These are phyloP conservation scores for Bucco capensis DNA, from an alignment of 2,113 vertebrate species.

Conservation along the genomic window DNA sequence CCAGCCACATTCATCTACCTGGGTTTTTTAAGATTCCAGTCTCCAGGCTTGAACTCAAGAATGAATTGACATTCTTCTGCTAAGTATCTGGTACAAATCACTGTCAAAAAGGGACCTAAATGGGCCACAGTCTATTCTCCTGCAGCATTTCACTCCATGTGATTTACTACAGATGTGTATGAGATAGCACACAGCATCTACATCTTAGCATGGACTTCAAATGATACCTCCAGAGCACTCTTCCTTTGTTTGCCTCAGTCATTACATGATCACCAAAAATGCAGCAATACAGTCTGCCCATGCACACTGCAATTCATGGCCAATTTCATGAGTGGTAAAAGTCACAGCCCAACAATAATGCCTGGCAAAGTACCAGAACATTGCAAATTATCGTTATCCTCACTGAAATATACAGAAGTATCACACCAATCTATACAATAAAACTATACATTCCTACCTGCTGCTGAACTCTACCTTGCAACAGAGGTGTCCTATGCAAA, in stretches of 20 bases:
- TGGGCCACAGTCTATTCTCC: neutral
- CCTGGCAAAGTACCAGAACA: neutral
- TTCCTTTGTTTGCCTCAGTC: neutral
- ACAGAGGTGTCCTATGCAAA: neutral
- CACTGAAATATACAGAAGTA: neutral
- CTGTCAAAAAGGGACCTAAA: neutral
- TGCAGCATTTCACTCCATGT: neutral
- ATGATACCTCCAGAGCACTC: neutral
- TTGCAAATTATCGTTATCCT: neutral
- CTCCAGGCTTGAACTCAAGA: neutral
- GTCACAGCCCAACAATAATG: neutral
- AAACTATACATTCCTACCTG: neutral
- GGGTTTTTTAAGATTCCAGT: neutral
- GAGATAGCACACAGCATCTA: rapidly evolving
- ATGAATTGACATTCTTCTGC: neutral
- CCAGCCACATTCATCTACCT: rapidly evolving
- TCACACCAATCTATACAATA: neutral
- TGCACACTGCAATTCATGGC: neutral
- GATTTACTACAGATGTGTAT: neutral
- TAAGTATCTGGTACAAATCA: rapidly evolving
- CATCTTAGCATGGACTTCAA: neutral
- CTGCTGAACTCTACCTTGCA: neutral
- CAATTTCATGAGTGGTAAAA: neutral
- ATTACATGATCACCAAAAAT: rapidly evolving
- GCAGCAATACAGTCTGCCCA: neutral